A percentile compares a stretch with the other conserved stretches of the same genome.
Conservation (phyloP, 2,888 invertebrate species). For the Acheta domesticus region DNA sequence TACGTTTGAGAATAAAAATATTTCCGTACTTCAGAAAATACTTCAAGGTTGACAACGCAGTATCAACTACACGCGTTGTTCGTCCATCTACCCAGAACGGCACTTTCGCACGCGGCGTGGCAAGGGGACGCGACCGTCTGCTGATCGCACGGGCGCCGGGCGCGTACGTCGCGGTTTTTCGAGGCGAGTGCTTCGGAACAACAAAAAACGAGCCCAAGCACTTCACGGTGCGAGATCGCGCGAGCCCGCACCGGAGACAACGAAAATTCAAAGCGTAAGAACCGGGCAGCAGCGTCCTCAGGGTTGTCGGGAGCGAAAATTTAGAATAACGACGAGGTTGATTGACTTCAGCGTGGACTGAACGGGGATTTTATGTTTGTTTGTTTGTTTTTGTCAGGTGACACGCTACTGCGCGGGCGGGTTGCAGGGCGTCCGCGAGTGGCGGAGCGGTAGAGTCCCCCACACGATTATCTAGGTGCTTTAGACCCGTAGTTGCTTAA, state of each 20-base stretch:
- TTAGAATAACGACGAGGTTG: neutral
- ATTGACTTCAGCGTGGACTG: neutral
- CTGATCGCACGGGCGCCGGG: neutral
- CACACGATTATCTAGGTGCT: slow-evolving; percentile 18
- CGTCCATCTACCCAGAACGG: too few species aligned
- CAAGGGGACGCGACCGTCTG: too few species aligned
- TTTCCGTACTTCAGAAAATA: too few species aligned
- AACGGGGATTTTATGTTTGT: neutral
- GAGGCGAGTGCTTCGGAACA: neutral
- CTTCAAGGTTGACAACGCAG: too few species aligned
- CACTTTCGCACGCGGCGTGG: too few species aligned
- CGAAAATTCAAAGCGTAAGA: neutral
- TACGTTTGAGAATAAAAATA: too few species aligned
- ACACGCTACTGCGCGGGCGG: neutral
- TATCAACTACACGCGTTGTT: too few species aligned
- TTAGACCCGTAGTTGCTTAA: slow-evolving; percentile 18
- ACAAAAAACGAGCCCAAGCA: neutral
- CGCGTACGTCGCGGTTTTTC: neutral
- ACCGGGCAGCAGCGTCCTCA: neutral
- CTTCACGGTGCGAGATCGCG: neutral
- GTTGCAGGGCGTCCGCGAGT: neutral
- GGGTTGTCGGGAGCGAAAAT: neutral
- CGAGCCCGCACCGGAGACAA: neutral
- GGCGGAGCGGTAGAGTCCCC: neutral
- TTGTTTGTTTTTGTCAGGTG: neutral